Base-by-base conservation (phyloP, 2,797 vertebrate species). In the Leptatherina wallacei region DNA sequence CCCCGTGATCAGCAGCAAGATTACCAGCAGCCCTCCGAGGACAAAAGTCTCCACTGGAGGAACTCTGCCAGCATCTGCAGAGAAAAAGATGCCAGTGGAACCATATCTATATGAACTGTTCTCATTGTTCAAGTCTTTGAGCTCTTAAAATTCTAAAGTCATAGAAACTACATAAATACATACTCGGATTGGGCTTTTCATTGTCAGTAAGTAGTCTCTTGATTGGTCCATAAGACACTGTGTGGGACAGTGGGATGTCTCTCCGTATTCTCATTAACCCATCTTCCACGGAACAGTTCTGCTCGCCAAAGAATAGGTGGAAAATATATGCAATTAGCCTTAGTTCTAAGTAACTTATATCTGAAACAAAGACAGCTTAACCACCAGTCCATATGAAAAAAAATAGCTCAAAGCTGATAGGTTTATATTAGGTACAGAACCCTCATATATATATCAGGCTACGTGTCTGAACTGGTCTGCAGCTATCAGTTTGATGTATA, bases 231-330 rank as follows among this genome's bases (percentile, higher is more conserved):
- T 92, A 95, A 56, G 91, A 94, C 20, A 95, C 89, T 0, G 81
- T 92, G 11, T 94, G 93, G 77, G 88, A 93, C 72, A 90, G 65
- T 36, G 89, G 77, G 32, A 80, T 70, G 66, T 95, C 93, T 78
- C 93, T 93, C 64, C 95, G 88, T 35, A 68, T 90, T 80, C 92
- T 93, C 78, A 66, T 63, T 16, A 83, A 73, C 44, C 78, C 86
- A 10, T 91, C 84, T 24, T 92, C 91, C 52, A 83, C 70, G 16
- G 90, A 94, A 77, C 90, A 95, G 86, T 96, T 95, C 95, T 96
- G 85, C 77, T 59, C 32, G 56, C 27, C 12, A 61, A 58, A 78
- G 2, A 11, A 56, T 27, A 12, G 52, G 14, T 58, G 16, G 51
- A 69, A 44, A n/a, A 44, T 16, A 22, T 22, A 51, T 30, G 32